A percentile compares a stretch with the other conserved stretches of the same genome.
These are phyloP conservation scores for Paradoxurus hermaphroditus DNA, from an alignment of 2,113 vertebrate species.

Conservation along the genomic window DNA sequence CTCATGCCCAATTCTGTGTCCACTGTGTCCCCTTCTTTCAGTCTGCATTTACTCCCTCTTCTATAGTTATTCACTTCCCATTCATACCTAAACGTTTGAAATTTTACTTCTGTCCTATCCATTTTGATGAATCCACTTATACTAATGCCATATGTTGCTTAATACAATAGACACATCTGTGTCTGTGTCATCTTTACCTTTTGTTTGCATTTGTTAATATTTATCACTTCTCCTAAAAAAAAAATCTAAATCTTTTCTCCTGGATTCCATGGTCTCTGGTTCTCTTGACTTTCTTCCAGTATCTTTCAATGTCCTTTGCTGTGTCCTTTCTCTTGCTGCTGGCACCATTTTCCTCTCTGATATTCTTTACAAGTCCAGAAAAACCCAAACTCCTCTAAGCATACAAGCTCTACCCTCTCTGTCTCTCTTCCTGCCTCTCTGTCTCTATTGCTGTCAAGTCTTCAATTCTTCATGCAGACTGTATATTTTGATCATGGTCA, in stretches of 20 bases:
- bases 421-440: fast-evolving
- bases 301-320: neutral
- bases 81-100: neutral
- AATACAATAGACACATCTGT: neutral
- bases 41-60: neutral
- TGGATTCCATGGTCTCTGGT: neutral
- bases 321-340: neutral
- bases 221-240: neutral
- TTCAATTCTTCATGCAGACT: neutral
- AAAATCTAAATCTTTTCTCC: neutral
- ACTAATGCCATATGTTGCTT: neutral
- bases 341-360: neutral
- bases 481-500: neutral
- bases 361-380: neutral
- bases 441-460: neutral
- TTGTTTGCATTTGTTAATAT: neutral
- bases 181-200: neutral
- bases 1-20: neutral
- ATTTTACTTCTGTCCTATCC: neutral
- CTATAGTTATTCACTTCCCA: neutral
- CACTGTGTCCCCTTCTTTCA: neutral
- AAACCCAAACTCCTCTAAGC: neutral
- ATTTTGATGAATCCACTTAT: neutral
- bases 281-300: neutral
- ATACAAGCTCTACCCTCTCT: neutral